Evolutionary conservation across 2,797 vertebrate genomes (phyloP).

Genomic region (Mormyrus proboscirostris): DNA sequence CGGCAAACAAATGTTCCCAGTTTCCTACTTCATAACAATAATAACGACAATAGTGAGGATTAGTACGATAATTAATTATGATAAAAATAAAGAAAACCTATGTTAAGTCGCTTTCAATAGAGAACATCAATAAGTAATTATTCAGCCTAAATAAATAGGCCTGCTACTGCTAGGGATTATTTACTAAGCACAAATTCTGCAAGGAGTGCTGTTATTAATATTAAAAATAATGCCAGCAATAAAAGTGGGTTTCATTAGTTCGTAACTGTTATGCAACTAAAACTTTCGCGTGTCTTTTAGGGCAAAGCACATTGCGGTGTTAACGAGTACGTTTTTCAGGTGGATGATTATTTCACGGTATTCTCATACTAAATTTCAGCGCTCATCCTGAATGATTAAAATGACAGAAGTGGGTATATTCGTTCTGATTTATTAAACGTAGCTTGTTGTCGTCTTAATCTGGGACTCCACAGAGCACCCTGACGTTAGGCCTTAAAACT

Average conservation of each 20-base stretch:
- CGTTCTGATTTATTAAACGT: neutral
- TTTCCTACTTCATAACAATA: neutral
- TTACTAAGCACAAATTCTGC: neutral
- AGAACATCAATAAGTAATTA: neutral
- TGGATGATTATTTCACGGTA: neutral
- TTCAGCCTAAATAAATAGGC: neutral
- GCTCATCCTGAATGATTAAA: neutral
- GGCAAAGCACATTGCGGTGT: neutral
- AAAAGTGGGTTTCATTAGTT: neutral
- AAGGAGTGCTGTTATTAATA: neutral
- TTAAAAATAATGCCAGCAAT: neutral
- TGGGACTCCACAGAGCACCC: neutral
- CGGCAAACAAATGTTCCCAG: neutral
- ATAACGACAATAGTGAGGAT: neutral
- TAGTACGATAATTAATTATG: neutral
- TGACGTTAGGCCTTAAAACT: neutral
- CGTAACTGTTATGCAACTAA: neutral
- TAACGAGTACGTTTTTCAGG: neutral
- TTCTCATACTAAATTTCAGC: neutral
- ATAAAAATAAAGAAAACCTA: neutral
- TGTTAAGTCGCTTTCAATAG: neutral
- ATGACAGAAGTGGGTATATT: neutral
- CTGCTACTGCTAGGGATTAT: neutral
- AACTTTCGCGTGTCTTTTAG: neutral
- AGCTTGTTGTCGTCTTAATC: neutral